Conservation (phyloP, 1,140 invertebrate genomes). For the Atta texana region DNA sequence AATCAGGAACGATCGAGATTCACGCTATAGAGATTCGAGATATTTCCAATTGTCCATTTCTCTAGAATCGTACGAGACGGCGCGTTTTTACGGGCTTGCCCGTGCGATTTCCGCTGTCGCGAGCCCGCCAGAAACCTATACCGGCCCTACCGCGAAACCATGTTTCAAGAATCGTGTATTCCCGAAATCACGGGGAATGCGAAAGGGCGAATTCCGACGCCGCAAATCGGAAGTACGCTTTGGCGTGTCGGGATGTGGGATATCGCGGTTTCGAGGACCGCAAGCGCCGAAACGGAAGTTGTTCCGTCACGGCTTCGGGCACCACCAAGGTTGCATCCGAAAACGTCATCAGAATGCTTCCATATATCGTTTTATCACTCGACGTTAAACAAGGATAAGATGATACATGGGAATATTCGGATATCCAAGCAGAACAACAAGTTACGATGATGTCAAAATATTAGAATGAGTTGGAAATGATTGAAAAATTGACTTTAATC, state of each 20-base stretch:
- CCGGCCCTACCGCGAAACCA: slow-evolving; percentile 36
- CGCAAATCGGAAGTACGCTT: slow-evolving; percentile 23
- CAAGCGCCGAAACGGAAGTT: not conserved
- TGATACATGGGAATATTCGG: no score
- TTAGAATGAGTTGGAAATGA: no score
- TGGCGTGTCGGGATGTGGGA: not conserved
- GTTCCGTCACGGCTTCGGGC: not conserved
- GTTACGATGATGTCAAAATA: no score
- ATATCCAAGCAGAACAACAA: no score
- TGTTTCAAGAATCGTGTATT: slow-evolving; percentile 18
- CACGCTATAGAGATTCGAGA: slow-evolving; percentile 81
- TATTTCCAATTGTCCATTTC: slow-evolving; percentile 80
- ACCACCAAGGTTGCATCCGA: not conserved
- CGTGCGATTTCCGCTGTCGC: slow-evolving; percentile 27
- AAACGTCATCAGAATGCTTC: no score
- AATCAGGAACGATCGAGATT: slow-evolving; percentile 80
- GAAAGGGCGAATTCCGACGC: not conserved
- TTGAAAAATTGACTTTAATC: no score
- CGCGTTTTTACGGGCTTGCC: slow-evolving; percentile 23
- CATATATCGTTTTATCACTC: no score
- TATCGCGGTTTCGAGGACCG: slow-evolving; percentile 7
- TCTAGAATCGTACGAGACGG: slow-evolving; percentile 71
- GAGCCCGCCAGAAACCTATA: slow-evolving; percentile 48
- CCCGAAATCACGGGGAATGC: not conserved
- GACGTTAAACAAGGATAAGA: no score